Conservation (phyloP, 2,888 invertebrate species). For the Ceraclea dissimilis region DNA sequence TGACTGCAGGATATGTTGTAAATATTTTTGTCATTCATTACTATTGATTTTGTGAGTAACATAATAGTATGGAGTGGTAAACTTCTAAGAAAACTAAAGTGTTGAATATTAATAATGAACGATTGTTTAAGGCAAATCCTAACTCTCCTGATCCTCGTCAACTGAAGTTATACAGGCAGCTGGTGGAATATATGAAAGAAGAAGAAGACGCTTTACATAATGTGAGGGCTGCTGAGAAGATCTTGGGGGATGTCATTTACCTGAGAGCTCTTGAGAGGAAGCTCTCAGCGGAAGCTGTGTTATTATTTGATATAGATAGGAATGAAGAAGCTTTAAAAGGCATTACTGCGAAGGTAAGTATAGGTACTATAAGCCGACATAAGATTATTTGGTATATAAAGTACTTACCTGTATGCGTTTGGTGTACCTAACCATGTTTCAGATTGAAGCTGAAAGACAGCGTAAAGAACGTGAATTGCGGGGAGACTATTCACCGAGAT, state of each 20-base stretch:
- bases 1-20: conserved; percentile 60
- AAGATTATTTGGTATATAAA: too few species aligned
- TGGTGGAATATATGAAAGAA: conserved; percentile 53
- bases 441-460: conserved; percentile 46
- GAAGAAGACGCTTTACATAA: conserved; percentile 53
- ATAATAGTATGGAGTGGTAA: too few species aligned
- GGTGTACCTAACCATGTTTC: too few species aligned
- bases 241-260: conserved; percentile 39
- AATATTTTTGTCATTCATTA: not conserved
- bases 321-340: conserved; percentile 45
- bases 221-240: conserved; percentile 43
- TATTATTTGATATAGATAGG: conserved; percentile 48
- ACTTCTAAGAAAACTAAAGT: conserved; percentile 26
- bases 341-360: conserved; percentile 42
- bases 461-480: conserved; percentile 54
- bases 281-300: conserved; percentile 40
- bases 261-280: conserved; percentile 40
- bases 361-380: not conserved
- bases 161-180: conserved; percentile 55
- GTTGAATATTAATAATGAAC: conserved; percentile 20
- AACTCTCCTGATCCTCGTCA: conserved; percentile 50
- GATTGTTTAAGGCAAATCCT: conserved; percentile 50
- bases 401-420: too few species aligned
- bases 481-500: conserved; percentile 53
- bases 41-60: not conserved